Conservation (phyloP, 2,888 invertebrate genomes). For the Eledone cirrhosa region DNA sequence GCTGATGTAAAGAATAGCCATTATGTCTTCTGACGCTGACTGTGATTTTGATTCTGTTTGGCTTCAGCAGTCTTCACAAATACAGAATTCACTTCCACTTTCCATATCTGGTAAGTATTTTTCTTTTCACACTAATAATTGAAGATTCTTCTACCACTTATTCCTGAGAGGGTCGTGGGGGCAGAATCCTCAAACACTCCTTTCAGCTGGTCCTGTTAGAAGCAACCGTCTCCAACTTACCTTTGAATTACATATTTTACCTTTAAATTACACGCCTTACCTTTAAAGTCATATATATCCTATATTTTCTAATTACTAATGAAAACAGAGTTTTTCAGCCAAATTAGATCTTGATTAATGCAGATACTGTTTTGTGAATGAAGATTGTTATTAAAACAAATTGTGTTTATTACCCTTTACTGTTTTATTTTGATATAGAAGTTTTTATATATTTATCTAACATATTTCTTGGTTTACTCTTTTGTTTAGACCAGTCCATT, state of each 20-base stretch:
- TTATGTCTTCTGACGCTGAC: slow-evolving; percentile 25
- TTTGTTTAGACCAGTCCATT: background rate
- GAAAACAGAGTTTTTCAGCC: too few species aligned
- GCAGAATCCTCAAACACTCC: background rate
- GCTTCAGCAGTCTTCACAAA: slow-evolving; percentile 19
- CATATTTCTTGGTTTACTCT: too few species aligned
- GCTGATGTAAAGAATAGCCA: too few species aligned
- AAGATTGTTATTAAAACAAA: too few species aligned
- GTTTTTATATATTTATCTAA: too few species aligned
- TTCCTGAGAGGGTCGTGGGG: background rate
- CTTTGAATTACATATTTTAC: background rate
- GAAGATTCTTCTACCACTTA: background rate
- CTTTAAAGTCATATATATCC: background rate
- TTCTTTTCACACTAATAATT: background rate
- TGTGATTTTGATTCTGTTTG: slow-evolving; percentile 25
- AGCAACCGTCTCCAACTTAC: background rate
- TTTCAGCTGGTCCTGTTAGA: background rate
- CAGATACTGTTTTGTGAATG: too few species aligned
- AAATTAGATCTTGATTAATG: too few species aligned
- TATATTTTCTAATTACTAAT: too few species aligned
- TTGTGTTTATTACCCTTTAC: too few species aligned
- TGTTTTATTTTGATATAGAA: too few species aligned
- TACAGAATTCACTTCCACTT: background rate
- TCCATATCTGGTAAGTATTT: background rate
- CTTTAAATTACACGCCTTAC: background rate